These are phyloP conservation scores for Drosophila niveifrons DNA, from an alignment of 2,888 invertebrate species.

Conservation along the genomic window DNA sequence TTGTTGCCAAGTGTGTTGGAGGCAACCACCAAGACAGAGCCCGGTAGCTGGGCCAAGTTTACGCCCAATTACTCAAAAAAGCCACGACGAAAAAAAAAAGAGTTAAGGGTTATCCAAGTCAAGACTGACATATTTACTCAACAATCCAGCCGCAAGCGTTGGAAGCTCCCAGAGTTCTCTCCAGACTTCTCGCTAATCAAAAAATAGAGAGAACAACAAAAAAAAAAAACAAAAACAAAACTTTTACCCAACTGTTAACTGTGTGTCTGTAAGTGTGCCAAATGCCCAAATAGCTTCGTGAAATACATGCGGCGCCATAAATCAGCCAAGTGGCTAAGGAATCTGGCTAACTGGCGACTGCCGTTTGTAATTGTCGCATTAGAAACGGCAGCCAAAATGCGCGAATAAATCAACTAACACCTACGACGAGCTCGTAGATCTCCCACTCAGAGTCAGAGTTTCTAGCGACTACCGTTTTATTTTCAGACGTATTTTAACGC, in stretches of 20 bases:
- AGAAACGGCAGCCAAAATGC: conserved; percentile 74
- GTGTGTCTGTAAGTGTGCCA: conserved; percentile 64
- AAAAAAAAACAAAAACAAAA: conserved; percentile 24
- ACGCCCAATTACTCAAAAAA: conserved; percentile 73
- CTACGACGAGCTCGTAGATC: conserved; percentile 31
- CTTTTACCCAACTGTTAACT: conserved; percentile 57
- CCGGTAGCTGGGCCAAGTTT: conserved; percentile 64
- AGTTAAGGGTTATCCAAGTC: conserved; percentile 49
- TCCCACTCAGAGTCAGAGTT: not conserved
- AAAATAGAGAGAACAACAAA: not conserved
- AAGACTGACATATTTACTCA: conserved; percentile 77
- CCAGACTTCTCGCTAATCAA: conserved; percentile 53
- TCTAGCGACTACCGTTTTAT: conserved; percentile 47
- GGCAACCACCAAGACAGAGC: conserved; percentile 11
- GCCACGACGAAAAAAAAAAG: conserved; percentile 9
- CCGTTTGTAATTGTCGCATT: conserved; percentile 74
- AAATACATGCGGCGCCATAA: conserved; percentile 73
- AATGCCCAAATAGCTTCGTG: conserved; percentile 71
- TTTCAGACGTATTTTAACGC: conserved; percentile 58
- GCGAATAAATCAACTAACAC: conserved; percentile 76
- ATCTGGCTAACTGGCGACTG: conserved; percentile 46
- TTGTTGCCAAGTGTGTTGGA: conserved; percentile 22
- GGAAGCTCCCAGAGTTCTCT: conserved; percentile 33
- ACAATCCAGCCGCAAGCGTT: conserved; percentile 62
- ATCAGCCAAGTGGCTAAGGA: conserved; percentile 73